phyloP scores from a whole-genome alignment of 2,888 invertebrate genomes.

The Sepiola atlantica region DNA sequence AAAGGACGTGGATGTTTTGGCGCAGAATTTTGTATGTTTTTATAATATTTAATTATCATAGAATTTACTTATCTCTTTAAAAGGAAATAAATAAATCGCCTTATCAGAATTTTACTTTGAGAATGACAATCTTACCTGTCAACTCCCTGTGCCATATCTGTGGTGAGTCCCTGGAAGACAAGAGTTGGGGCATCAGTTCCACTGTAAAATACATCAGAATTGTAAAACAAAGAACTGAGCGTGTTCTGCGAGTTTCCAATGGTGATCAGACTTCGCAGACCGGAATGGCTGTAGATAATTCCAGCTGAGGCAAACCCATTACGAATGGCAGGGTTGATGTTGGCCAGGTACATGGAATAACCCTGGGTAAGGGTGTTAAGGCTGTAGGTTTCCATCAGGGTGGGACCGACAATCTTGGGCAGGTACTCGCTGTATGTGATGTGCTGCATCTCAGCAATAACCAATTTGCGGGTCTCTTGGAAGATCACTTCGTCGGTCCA shows the following conservation, averaged over 20 bases:
- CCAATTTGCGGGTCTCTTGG: conserved; percentile 54
- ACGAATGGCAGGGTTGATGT: conserved; percentile 61
- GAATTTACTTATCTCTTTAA: not conserved
- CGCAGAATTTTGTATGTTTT: too few relatives aligned
- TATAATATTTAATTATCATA: too few relatives aligned
- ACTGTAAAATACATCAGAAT: conserved; percentile 34
- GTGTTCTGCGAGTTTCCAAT: conserved; percentile 33
- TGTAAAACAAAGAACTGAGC: not conserved
- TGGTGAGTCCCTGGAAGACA: conserved; percentile 37
- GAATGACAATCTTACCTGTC: not conserved
- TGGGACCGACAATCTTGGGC: conserved; percentile 91
- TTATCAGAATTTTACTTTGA: not conserved
- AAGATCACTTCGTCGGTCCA: conserved; percentile 55
- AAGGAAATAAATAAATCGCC: not conserved
- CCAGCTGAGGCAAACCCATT: conserved; percentile 69
- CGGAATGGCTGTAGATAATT: conserved; percentile 38
- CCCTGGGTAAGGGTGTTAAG: conserved; percentile 88
- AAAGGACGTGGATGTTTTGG: too few relatives aligned
- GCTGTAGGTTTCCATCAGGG: conserved; percentile 90
- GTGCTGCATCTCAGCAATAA: conserved; percentile 52
- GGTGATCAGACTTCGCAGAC: conserved; percentile 13
- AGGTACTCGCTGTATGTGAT: conserved; percentile 77
- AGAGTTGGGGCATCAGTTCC: conserved; percentile 38
- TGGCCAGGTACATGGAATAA: conserved; percentile 77
- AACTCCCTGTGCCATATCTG: conserved; percentile 8